Evolutionary conservation across 1,140 invertebrate genomes (phyloP).

Genomic region (Dreissena rostriformis): DNA sequence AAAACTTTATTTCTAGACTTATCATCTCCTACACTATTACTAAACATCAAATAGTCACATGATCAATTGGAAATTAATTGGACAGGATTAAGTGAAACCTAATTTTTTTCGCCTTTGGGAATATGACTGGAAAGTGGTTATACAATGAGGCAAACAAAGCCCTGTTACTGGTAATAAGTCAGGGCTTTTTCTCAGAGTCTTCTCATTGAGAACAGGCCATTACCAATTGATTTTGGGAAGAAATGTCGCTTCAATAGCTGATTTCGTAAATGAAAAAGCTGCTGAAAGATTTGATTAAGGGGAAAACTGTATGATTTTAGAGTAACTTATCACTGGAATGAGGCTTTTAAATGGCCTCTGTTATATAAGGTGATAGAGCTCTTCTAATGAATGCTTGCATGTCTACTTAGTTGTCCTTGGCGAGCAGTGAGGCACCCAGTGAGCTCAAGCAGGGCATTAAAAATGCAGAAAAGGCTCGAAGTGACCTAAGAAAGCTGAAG

Average conservation of each 20-base stretch:
- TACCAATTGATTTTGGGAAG: no score
- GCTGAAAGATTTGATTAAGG: not conserved
- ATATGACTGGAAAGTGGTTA: no score
- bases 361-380: not conserved
- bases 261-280: not conserved
- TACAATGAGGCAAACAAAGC: no score
- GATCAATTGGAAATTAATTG: no score
- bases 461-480: constrained; percentile 83
- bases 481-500: constrained; percentile 82
- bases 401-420: constrained; percentile 84
- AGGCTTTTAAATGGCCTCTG: not conserved
- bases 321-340: not conserved
- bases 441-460: constrained; percentile 84
- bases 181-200: no score
- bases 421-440: constrained; percentile 84
- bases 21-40: no score
- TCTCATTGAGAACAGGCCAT: no score
- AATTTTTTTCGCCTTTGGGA: no score
- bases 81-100: no score
- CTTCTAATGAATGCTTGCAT: constrained; percentile 33
- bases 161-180: no score
- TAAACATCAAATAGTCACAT: no score
- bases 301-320: not conserved
- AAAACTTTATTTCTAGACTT: no score
- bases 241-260: not conserved